phyloP scores from a whole-genome alignment of 2,113 vertebrate species.

The Chlamydotis undulata region DNA sequence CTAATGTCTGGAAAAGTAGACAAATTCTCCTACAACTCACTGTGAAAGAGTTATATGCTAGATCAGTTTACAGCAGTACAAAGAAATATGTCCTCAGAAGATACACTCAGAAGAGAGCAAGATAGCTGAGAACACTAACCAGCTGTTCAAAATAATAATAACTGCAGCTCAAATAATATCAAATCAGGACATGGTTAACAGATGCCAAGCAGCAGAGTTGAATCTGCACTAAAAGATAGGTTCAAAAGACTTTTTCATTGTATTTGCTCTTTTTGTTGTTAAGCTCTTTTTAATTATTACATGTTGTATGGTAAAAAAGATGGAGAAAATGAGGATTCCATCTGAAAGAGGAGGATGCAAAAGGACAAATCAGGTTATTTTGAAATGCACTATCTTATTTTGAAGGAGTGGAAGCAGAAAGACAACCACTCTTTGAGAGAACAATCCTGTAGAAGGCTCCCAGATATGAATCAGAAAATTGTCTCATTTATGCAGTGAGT shows the following conservation, averaged over 20 bases:
- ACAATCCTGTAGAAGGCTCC: constrained; percentile 21
- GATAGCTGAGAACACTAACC: not conserved
- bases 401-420: not conserved
- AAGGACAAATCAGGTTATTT: constrained; percentile 31
- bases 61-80: constrained; percentile 35
- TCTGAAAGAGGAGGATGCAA: not conserved
- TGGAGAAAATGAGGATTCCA: constrained; percentile 8
- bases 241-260: not conserved
- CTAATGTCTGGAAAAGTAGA: constrained; percentile 49
- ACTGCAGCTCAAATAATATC: not conserved
- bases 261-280: not conserved
- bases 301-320: not conserved
- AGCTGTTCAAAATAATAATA: constrained; percentile 7
- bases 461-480: constrained; percentile 47
- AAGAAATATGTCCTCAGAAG: constrained; percentile 36
- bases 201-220: not conserved
- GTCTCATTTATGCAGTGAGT: constrained; percentile 14
- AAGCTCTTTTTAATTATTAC: not conserved
- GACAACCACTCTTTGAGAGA: constrained; percentile 2
- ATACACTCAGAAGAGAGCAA: not conserved
- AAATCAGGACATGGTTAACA: not conserved
- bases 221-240: not conserved
- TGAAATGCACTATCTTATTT: not conserved
- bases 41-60: not conserved
- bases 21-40: not conserved